These are phyloP conservation scores for Encarsia formosa DNA, from an alignment of 2,888 invertebrate genomes.

Conservation along the genomic window DNA sequence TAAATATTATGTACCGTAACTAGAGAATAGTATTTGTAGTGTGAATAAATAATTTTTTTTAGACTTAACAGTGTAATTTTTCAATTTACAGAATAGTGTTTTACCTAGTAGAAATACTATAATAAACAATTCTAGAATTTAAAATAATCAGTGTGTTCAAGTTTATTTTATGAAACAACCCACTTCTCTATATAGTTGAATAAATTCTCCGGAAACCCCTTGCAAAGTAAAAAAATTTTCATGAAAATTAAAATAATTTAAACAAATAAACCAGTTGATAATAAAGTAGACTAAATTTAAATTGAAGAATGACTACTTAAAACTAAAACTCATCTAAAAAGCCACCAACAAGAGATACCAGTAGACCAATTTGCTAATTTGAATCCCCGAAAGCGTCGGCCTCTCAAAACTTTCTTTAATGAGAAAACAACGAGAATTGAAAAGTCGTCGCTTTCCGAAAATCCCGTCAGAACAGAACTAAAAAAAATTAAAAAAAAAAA, in stretches of 20 bases:
- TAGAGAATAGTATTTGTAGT: no score
- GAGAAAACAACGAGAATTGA: no score
- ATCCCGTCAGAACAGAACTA: neutral
- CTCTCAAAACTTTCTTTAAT: no score
- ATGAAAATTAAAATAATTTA: neutral
- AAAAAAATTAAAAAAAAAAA: neutral
- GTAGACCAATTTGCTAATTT: neutral
- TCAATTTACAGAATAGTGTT: no score
- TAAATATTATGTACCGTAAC: no score
- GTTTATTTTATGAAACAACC: neutral
- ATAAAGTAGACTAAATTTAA: conserved; percentile 7
- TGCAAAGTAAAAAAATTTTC: neutral
- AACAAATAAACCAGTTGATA: conserved; percentile 17
- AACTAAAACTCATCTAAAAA: neutral
- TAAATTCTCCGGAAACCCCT: no score
- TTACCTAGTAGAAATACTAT: no score
- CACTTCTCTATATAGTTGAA: no score
- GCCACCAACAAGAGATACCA: neutral
- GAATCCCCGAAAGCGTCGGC: no score
- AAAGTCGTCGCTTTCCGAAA: conserved; percentile 3
- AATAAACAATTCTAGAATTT: no score
- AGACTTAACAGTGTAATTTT: no score
- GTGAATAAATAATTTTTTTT: no score
- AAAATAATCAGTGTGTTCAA: neutral
- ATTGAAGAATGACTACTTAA: neutral